Evolutionary conservation across 2,113 vertebrate genomes (phyloP), one percentile per base, ranked within the genome.

Genomic region (Sitta europaea): DNA sequence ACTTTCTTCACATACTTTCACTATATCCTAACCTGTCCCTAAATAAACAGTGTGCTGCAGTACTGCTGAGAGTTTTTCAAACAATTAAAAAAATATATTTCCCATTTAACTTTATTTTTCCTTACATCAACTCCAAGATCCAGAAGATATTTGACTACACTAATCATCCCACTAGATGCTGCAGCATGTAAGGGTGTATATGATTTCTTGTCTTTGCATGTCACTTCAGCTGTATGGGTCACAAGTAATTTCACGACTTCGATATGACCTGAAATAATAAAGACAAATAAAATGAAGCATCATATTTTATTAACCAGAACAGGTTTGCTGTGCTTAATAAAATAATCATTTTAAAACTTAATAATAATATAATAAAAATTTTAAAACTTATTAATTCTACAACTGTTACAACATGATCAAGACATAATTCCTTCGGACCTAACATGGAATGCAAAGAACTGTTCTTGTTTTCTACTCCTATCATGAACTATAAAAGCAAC

Each of bases 141-240:
- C 92, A 99, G 98, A 97, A 99, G 99, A 96, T 99, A 99, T 89
- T 99, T 99, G 84, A 99, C 99, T 76, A 99, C 98, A 40, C 98
- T 99, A 95, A 99, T 99, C 99, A 99, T 99, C 55, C 99, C 99
- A 97, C 99, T 99, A 90, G 99, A 99, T 70, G 99, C 99, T 85
- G 99, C 99, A 81, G 99, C 99, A 82, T 99, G 99, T 68, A 99
- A 98, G 47, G 99, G 99, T 57, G 99, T 99, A 43, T 99, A 99
- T 0, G 99, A 99, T 94, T 99, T 99, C 97, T 99, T 99, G 97
- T 99, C 99, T 96, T 99, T 99, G 96, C 99, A 99, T 31, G 98
- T 98, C 89, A 99, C 99, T 97, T 99, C 99, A 73, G 99, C 99
- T 94, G 99, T 99, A 7, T 99, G 98, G 42, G 99, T 98, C 85